A percentile compares a stretch with the other conserved stretches of the same genome.
phyloP scores from a whole-genome alignment of 2,888 invertebrate genomes.

The Idaea straminata region DNA sequence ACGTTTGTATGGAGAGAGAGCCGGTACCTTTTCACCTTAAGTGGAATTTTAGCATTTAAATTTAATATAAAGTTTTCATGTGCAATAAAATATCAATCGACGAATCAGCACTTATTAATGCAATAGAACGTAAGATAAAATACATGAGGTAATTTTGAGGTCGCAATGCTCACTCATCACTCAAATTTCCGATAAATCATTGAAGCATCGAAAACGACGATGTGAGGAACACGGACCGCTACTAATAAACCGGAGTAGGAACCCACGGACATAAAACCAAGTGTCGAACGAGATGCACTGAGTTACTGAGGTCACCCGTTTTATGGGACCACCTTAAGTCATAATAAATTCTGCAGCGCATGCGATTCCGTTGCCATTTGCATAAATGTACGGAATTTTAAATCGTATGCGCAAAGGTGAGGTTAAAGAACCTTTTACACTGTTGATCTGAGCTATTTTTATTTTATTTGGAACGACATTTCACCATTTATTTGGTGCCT shows the following conservation, averaged over 20 bases:
- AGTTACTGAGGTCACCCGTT: constrained; percentile 31
- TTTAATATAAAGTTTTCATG: too few species aligned
- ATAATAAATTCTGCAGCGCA: constrained; percentile 35
- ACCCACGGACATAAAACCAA: not conserved
- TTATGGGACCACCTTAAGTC: constrained; percentile 34
- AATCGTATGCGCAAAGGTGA: not conserved
- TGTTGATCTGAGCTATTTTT: constrained; percentile 13
- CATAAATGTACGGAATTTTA: constrained; percentile 31
- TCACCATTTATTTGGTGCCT: too few species aligned
- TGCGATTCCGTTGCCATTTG: constrained; percentile 33
- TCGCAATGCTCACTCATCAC: not conserved
- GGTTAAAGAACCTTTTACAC: not conserved
- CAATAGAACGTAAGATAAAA: too few species aligned
- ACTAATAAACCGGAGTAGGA: not conserved
- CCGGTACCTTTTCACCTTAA: too few species aligned
- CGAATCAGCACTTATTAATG: too few species aligned
- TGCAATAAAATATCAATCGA: too few species aligned
- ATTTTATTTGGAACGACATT: constrained; percentile 10
- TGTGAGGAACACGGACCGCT: not conserved
- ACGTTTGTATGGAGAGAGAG: too few species aligned
- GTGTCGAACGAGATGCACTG: constrained; percentile 8
- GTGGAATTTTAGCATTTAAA: too few species aligned
- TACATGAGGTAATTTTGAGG: too few species aligned
- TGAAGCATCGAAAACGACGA: too few species aligned
- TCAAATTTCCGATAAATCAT: not conserved